phyloP scores from a whole-genome alignment of 2,113 vertebrate species.

The Ellobius talpinus region DNA sequence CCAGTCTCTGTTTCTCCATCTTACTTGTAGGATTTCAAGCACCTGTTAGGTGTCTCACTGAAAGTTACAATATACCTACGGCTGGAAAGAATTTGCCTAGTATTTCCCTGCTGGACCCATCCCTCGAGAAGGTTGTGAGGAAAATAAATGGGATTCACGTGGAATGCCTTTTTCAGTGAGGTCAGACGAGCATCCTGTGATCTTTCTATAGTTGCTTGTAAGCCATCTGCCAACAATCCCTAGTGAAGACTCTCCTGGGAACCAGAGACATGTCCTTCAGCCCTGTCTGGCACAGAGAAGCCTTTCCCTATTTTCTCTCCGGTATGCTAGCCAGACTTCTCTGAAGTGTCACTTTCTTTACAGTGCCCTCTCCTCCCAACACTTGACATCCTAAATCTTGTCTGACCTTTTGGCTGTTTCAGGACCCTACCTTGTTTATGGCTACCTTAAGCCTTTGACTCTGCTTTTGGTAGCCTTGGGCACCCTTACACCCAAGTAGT shows the following conservation, averaged over 20 bases:
- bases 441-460: neutral
- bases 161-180: neutral
- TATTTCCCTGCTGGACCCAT: neutral
- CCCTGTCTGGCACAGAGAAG: neutral
- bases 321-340: neutral
- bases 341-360: neutral
- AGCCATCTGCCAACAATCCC: neutral
- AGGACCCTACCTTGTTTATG: neutral
- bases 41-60: neutral
- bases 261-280: neutral
- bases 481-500: no score
- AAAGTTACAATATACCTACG: neutral
- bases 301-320: neutral
- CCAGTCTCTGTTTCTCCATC: neutral
- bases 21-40: neutral
- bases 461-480: neutral
- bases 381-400: neutral
- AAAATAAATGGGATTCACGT: neutral
- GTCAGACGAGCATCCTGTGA: neutral
- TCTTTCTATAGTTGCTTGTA: neutral
- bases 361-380: neutral
- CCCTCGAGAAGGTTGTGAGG: neutral
- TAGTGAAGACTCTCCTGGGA: neutral
- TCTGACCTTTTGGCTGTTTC: neutral
- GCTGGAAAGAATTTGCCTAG: conserved; percentile 21